These are phyloP conservation scores for Protonibea diacanthus DNA, from an alignment of 2,797 vertebrate species.

Conservation along the genomic window DNA sequence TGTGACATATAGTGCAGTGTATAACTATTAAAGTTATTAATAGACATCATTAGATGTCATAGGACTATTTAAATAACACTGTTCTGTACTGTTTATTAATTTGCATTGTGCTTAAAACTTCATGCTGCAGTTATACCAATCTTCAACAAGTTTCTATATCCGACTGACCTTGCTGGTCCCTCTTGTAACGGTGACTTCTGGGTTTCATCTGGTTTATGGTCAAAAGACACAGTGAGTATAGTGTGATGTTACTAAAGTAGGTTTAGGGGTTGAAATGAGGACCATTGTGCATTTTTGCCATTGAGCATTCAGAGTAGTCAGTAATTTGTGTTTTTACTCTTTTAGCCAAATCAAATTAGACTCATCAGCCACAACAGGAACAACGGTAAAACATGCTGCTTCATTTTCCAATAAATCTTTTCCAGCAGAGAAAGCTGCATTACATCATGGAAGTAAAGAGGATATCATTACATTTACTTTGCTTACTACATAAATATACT, in stretches of 20 bases:
- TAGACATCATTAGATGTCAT: background rate
- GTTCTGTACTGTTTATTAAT: background rate
- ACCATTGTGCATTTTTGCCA: background rate
- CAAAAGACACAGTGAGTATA: slow-evolving; percentile 46
- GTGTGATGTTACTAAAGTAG: background rate
- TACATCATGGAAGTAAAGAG: too few relatives aligned
- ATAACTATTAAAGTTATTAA: background rate
- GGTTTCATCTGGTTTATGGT: slow-evolving; percentile 35
- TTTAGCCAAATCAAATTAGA: slow-evolving; percentile 30
- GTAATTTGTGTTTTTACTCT: background rate
- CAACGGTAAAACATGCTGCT: slow-evolving; percentile 17
- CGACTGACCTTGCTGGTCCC: slow-evolving; percentile 42
- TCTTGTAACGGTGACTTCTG: slow-evolving; percentile 8
- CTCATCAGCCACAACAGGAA: background rate
- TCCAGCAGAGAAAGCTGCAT: background rate
- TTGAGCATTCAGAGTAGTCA: background rate
- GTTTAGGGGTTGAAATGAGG: background rate
- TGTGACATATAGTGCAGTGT: background rate
- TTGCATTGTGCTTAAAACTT: background rate
- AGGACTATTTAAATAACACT: background rate
- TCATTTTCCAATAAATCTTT: background rate
- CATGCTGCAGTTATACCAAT: background rate
- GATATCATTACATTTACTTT: too few relatives aligned
- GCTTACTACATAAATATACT: background rate
- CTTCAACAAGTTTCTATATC: slow-evolving; percentile 18